Percentiles rank a stretch among this genome's conserved stretches.
These are phyloP conservation scores for Enteromius radiatus DNA, from an alignment of 2,797 vertebrate species.

Conservation along the genomic window DNA sequence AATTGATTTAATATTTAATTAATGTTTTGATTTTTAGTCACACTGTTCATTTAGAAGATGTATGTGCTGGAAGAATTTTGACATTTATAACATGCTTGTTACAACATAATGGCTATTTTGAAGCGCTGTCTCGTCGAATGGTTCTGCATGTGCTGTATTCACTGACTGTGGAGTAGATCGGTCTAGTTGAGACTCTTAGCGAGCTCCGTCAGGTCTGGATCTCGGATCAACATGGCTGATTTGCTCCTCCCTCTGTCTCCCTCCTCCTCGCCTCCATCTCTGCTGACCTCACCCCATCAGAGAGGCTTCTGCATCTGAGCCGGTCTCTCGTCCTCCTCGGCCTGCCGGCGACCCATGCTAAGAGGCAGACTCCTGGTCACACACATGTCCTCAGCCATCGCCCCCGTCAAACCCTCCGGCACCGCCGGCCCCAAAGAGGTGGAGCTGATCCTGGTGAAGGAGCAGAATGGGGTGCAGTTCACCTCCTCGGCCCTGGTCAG, in stretches of 20 bases:
- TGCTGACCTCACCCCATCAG: constrained; percentile 19
- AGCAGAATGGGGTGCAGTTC: constrained; percentile 90
- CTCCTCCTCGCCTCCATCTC: constrained; percentile 23
- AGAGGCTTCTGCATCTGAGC: constrained; percentile 22
- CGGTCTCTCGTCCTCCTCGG: constrained; percentile 10
- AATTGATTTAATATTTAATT: neutral
- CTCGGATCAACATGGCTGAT: constrained; percentile 46
- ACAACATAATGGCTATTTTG: neutral
- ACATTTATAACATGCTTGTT: neutral
- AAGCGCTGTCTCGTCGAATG: neutral
- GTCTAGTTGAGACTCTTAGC: neutral
- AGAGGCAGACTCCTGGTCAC: constrained; percentile 69
- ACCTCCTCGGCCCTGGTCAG: constrained; percentile 81
- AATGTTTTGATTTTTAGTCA: neutral
- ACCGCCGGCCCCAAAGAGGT: constrained; percentile 84
- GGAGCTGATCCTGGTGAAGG: constrained; percentile 88
- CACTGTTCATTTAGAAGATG: neutral
- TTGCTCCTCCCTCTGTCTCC: constrained; percentile 44
- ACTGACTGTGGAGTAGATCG: neutral
- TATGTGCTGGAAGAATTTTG: neutral
- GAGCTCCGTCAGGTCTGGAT: constrained; percentile 3
- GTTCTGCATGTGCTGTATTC: neutral
- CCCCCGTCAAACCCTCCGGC: constrained; percentile 65
- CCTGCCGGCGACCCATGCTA: constrained; percentile 66
- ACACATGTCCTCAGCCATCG: constrained; percentile 80